Conservation (phyloP, 2,888 invertebrate genomes). For the Fissipunctia ypsillon region DNA sequence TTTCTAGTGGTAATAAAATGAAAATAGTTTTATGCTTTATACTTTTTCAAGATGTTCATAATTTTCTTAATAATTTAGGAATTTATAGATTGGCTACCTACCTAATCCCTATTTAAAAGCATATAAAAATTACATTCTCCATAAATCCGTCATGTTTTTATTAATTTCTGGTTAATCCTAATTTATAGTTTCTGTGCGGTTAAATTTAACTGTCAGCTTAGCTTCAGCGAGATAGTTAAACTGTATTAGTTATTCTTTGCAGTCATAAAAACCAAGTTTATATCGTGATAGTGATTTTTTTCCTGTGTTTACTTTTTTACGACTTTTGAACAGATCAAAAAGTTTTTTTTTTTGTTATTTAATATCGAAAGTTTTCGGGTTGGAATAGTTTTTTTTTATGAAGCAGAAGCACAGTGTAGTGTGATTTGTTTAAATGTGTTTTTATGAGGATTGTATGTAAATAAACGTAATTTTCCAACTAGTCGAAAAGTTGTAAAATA, state of each 20-base stretch:
- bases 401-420: slow-evolving; percentile 8
- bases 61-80: neutral
- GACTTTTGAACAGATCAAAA: slow-evolving; percentile 49
- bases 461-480: slow-evolving; percentile 34
- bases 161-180: slow-evolving; percentile 63
- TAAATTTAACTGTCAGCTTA: slow-evolving; percentile 66
- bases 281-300: slow-evolving; percentile 59
- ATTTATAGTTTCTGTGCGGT: slow-evolving; percentile 63
- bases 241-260: slow-evolving; percentile 64
- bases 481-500: slow-evolving; percentile 27
- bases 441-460: slow-evolving; percentile 17
- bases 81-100: slow-evolving; percentile 23
- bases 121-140: slow-evolving; percentile 36
- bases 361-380: slow-evolving; percentile 49
- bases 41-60: neutral
- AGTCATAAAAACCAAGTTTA: slow-evolving; percentile 62
- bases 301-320: slow-evolving; percentile 51
- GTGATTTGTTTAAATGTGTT: slow-evolving; percentile 41
- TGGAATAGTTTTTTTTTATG: slow-evolving; percentile 40
- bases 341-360: slow-evolving; percentile 40
- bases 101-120: slow-evolving; percentile 43
- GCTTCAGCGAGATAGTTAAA: slow-evolving; percentile 61
- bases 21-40: neutral
- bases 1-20: slow-evolving; percentile 13
- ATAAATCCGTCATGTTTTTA: slow-evolving; percentile 50